phyloP scores from a whole-genome alignment of 2,888 invertebrate genomes.

The Phyllotreta striolata region DNA sequence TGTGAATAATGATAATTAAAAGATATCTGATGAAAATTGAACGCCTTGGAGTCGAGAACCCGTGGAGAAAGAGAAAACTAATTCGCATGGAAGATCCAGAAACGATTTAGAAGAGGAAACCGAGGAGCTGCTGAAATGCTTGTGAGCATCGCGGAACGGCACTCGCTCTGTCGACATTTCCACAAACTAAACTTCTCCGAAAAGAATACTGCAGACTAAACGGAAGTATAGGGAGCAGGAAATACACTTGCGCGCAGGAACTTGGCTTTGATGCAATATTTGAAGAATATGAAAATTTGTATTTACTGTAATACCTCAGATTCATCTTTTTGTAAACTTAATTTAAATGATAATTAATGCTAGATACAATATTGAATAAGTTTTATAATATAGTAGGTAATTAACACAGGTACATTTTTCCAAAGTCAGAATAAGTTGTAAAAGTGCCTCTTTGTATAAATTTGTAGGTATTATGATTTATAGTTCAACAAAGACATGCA shows the following conservation, averaged over 20 bases:
- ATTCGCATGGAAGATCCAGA: not conserved
- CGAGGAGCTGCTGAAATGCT: slow-evolving; percentile 28
- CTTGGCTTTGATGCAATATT: not conserved
- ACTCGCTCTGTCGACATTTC: slow-evolving; percentile 41
- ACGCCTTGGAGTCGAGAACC: too few relatives aligned
- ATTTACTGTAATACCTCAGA: not conserved
- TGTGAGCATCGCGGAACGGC: slow-evolving; percentile 34
- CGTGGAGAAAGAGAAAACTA: not conserved
- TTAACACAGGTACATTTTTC: too few relatives aligned
- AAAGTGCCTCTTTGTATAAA: too few relatives aligned
- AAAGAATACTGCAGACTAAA: slow-evolving; percentile 32
- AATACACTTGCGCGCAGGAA: slow-evolving; percentile 18
- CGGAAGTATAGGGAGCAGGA: slow-evolving; percentile 13
- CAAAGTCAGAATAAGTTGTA: too few relatives aligned
- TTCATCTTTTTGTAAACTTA: not conserved
- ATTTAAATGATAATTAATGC: too few relatives aligned
- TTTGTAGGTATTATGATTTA: too few relatives aligned
- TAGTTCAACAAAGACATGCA: too few relatives aligned
- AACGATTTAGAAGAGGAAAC: slow-evolving; percentile 5
- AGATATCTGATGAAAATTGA: too few relatives aligned
- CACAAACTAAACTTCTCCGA: slow-evolving; percentile 37
- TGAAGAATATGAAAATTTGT: not conserved
- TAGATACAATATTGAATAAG: too few relatives aligned
- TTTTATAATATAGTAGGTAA: too few relatives aligned
- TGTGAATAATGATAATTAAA: too few relatives aligned